phyloP scores from a whole-genome alignment of 2,888 invertebrate species.

The Cantharis rufa region DNA sequence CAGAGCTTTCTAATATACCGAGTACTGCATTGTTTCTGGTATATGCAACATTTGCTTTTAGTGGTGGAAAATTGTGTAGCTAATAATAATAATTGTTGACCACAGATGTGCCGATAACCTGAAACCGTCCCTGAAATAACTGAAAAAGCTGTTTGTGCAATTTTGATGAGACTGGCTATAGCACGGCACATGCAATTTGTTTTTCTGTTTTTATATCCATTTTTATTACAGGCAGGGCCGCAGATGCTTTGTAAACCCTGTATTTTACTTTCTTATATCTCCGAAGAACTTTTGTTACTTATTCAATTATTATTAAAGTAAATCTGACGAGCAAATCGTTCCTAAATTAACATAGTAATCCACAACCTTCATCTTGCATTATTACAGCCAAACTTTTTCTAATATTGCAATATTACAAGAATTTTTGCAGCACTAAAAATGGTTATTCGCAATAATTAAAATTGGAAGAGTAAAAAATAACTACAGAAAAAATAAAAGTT shows the following conservation, averaged over 20 bases:
- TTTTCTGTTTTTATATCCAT: constrained; percentile 44
- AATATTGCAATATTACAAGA: background rate
- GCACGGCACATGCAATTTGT: constrained; percentile 41
- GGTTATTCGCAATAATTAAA: background rate
- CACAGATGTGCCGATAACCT: background rate
- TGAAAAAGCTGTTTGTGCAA: constrained; percentile 15
- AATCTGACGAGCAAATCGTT: constrained; percentile 9
- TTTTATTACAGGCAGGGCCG: constrained; percentile 43
- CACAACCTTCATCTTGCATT: too few relatives aligned
- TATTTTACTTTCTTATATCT: constrained; percentile 11
- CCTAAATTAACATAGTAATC: background rate
- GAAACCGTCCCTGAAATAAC: background rate
- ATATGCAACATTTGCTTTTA: background rate
- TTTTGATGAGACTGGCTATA: constrained; percentile 40
- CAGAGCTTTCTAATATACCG: background rate
- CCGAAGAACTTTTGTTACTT: constrained; percentile 3
- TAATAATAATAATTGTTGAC: background rate
- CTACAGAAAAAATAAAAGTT: constrained; percentile 31
- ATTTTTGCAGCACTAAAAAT: background rate
- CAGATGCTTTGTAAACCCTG: constrained; percentile 37
- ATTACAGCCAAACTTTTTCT: too few relatives aligned
- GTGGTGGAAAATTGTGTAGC: background rate
- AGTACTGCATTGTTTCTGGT: background rate
- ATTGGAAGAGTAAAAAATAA: constrained; percentile 9
- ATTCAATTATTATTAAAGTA: constrained; percentile 18